These are phyloP conservation scores for Diarsia mendica DNA, from an alignment of 2,888 invertebrate genomes.

Conservation along the genomic window DNA sequence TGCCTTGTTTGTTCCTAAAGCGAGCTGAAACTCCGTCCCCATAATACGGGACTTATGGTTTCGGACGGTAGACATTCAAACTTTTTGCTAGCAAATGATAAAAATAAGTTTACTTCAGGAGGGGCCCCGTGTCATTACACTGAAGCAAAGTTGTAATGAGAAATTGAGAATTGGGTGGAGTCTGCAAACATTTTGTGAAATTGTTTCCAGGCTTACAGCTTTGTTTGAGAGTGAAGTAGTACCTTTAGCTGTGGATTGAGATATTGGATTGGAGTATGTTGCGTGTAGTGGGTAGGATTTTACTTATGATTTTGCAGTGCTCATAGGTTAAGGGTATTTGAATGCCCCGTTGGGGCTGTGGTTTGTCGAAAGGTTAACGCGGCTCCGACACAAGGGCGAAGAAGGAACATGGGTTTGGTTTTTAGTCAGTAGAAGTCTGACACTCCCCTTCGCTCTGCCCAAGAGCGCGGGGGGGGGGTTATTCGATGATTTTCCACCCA, in stretches of 20 bases:
- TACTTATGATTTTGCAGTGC: neutral
- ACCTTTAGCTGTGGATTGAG: slow-evolving; percentile 20
- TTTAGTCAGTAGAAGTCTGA: too few relatives aligned
- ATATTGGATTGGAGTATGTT: slow-evolving; percentile 18
- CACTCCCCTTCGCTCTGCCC: too few relatives aligned
- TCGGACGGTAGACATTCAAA: slow-evolving; percentile 55
- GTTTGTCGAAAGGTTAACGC: too few relatives aligned
- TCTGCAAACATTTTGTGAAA: slow-evolving; percentile 44
- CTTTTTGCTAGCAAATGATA: slow-evolving; percentile 59
- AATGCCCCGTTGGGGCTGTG: too few relatives aligned
- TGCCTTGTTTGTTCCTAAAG: slow-evolving; percentile 50
- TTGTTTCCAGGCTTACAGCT: slow-evolving; percentile 49
- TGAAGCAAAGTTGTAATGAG: slow-evolving; percentile 59
- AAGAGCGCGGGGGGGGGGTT: too few relatives aligned
- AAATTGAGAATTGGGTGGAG: slow-evolving; percentile 59
- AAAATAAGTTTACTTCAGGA: slow-evolving; percentile 49
- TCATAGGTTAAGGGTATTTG: neutral
- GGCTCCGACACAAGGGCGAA: too few relatives aligned
- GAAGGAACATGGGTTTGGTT: too few relatives aligned
- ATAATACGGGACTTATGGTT: slow-evolving; percentile 63
- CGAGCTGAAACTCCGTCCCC: slow-evolving; percentile 47
- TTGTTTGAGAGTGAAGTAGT: slow-evolving; percentile 37
- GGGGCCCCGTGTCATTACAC: slow-evolving; percentile 53
- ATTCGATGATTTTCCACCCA: too few relatives aligned
- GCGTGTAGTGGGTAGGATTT: neutral